Percentiles rank a stretch among this genome's conserved stretches.
Evolutionary conservation across 2,113 vertebrate species (phyloP).

Genomic region (Butorides virescens): DNA sequence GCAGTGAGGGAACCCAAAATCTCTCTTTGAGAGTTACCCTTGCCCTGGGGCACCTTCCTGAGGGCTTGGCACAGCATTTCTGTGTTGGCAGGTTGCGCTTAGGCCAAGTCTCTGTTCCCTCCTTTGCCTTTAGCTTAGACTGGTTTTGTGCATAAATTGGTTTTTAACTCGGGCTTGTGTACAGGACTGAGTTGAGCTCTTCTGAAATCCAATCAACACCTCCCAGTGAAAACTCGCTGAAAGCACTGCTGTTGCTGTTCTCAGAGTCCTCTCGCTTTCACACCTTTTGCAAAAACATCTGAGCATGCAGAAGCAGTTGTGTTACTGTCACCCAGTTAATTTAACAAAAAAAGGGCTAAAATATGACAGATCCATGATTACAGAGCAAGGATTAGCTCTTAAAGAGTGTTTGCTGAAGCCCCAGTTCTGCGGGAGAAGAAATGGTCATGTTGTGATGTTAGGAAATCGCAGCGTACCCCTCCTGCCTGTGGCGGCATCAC

Average conservation of each 20-base stretch:
- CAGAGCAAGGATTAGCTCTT: background rate
- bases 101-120: background rate
- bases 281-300: background rate
- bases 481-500: background rate
- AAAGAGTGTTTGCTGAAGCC: background rate
- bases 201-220: conserved; percentile 18
- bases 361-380: background rate
- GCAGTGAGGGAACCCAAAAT: background rate
- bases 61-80: background rate
- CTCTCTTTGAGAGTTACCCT: background rate
- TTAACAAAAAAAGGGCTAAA: background rate
- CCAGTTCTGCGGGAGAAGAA: background rate
- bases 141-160: background rate
- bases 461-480: accelerated
- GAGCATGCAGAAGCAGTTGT: accelerated
- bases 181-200: background rate
- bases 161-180: background rate
- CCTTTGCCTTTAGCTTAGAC: background rate
- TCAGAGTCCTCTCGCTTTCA: background rate
- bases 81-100: background rate
- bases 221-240: background rate
- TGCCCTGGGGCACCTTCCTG: background rate
- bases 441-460: no score
- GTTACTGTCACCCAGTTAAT: background rate
- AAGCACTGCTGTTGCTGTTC: background rate